A percentile compares a stretch with the other conserved stretches of the same genome.
These are phyloP conservation scores for Lithosia quadra DNA, from an alignment of 2,888 invertebrate genomes.

Conservation along the genomic window DNA sequence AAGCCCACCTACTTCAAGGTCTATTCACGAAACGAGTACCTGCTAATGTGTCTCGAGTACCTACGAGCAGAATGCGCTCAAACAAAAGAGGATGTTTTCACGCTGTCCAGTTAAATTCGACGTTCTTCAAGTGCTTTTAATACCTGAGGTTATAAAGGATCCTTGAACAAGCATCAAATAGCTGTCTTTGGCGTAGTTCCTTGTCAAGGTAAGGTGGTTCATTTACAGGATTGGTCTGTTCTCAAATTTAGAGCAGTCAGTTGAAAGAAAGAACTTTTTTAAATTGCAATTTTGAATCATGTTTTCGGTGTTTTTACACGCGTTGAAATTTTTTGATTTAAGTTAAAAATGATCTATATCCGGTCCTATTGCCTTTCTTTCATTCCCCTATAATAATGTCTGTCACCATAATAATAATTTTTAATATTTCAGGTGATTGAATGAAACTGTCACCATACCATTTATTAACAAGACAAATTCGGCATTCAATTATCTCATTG, in stretches of 20 bases:
- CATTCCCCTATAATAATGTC: too few species aligned
- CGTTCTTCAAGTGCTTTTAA: slow-evolving; percentile 35
- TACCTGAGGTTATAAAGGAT: slow-evolving; percentile 29
- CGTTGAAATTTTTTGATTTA: neutral
- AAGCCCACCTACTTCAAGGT: slow-evolving; percentile 41
- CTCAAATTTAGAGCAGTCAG: neutral
- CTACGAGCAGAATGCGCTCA: slow-evolving; percentile 19
- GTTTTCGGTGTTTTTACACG: neutral
- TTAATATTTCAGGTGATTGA: neutral
- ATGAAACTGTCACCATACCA: slow-evolving; percentile 4
- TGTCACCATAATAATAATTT: neutral
- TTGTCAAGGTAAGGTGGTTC: slow-evolving; percentile 35
- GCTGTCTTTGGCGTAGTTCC: slow-evolving; percentile 50
- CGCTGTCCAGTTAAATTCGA: slow-evolving; percentile 38
- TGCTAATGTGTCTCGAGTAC: slow-evolving; percentile 3
- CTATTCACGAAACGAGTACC: slow-evolving; percentile 25
- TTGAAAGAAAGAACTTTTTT: neutral
- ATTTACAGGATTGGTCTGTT: neutral
- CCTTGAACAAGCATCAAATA: slow-evolving; percentile 40
- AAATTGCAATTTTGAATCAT: neutral
- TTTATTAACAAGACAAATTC: slow-evolving; percentile 24
- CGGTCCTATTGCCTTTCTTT: too few species aligned
- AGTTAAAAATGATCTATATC: neutral
- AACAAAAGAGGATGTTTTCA: slow-evolving; percentile 38
- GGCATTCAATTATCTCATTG: slow-evolving; percentile 36